A percentile compares a stretch with the other conserved stretches of the same genome.
phyloP scores from a whole-genome alignment of 2,113 vertebrate species.

The Aptenodytes patagonicus region DNA sequence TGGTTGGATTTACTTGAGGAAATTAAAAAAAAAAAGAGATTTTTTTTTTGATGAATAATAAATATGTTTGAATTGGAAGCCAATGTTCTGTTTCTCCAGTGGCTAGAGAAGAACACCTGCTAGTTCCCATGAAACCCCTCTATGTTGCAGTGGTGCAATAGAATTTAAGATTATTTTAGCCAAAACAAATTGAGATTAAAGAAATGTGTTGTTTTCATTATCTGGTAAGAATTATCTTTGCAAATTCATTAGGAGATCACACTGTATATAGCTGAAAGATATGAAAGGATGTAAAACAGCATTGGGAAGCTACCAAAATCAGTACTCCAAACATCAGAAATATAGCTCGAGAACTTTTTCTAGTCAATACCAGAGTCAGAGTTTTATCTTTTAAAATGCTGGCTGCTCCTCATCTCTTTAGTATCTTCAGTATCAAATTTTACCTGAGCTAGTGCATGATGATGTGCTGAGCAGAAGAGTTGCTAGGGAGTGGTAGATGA shows the following conservation, averaged over 20 bases:
- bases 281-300: not conserved
- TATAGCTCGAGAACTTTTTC: not conserved
- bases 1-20: not conserved
- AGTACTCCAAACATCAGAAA: not conserved
- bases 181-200: not conserved
- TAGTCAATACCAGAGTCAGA: not conserved
- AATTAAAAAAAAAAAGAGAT: not conserved
- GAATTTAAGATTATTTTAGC: not conserved
- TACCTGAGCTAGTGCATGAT: not conserved
- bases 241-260: not conserved
- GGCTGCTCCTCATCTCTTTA: not conserved
- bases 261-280: not conserved
- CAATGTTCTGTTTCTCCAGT: not conserved
- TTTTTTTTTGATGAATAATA: not conserved
- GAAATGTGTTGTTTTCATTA: not conserved
- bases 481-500: not conserved
- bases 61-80: not conserved
- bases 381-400: not conserved
- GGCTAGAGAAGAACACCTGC: not conserved
- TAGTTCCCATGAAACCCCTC: not conserved
- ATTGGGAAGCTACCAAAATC: not conserved
- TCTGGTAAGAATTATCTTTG: not conserved
- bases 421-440: not conserved
- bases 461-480: not conserved
- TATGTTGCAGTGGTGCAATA: not conserved